These are phyloP conservation scores for Lagenorhynchus albirostris DNA, from an alignment of 2,113 vertebrate genomes.

Conservation along the genomic window DNA sequence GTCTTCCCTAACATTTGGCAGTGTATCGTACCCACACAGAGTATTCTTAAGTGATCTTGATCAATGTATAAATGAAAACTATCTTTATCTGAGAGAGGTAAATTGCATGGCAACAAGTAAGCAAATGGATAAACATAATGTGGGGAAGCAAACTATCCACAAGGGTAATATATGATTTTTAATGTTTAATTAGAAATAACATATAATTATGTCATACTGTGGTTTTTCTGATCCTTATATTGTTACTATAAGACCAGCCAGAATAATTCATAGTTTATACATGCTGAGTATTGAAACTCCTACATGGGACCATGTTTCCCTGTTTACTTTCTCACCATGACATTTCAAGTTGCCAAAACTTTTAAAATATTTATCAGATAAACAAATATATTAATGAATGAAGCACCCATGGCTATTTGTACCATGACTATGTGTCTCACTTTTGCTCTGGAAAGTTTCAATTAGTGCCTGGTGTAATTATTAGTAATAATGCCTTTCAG, in stretches of 20 bases:
- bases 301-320: neutral
- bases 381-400: neutral
- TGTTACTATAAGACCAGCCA: neutral
- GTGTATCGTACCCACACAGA: neutral
- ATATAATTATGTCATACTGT: neutral
- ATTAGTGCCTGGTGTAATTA: neutral
- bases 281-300: neutral
- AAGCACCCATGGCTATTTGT: neutral
- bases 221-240: neutral
- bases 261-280: neutral
- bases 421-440: neutral
- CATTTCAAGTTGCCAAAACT: neutral
- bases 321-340: neutral
- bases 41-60: neutral
- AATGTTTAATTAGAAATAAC: neutral
- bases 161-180: neutral
- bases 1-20: neutral
- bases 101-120: neutral
- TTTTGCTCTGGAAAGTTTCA: neutral
- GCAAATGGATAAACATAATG: neutral
- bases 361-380: neutral
- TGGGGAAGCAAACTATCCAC: neutral
- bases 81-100: neutral
- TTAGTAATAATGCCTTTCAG: neutral
- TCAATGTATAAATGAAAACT: neutral